Evolutionary conservation across 2,888 invertebrate species (phyloP), one percentile per base, ranked within the genome.

Genomic region (Cybosia mesomella): DNA sequence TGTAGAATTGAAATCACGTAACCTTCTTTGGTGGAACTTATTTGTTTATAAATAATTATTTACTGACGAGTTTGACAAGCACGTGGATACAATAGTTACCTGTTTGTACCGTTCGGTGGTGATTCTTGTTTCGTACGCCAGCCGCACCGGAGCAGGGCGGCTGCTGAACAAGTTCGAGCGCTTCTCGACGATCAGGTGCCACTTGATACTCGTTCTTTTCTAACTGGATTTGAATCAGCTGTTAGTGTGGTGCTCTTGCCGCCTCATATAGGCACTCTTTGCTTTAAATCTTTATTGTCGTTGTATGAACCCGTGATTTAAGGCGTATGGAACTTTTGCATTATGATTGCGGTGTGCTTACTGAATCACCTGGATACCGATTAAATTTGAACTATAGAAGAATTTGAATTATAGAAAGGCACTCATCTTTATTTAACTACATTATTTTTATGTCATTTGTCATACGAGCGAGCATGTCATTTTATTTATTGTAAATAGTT

Each of bases 181-280:
- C 92, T 92, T 91, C 91, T 89, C 89, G 89, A 85, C 90, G 87
- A 88, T 92, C 93, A 92, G 92, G 93, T 94, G 92, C 91, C 91
- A 91, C 91, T 91, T 89, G 89, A 92, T 92, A 93, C 94, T 90
- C 86, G 94, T 94, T 92, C 93, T 91, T 88, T 91, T 92, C 94
- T 94, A 94, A 94, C 94, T 93, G 94, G 93, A 93, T 90, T 91
- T 83, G 85, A 85, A 92, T 93, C 94, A 94, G 93, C 94, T 94
- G 94, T 89, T 90, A 84, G 87, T 83, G 86, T 84, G 86, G 81
- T 85, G 87, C 86, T 88, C 88, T 88, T 85, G 84, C 78, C 76
- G 76, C 79, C 81, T 84, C 78, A 80, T 75, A 79, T 73, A 74
- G 24, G 68, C 58, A 69, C 59, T 71, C 58, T 22, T 70, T 58